Conservation (phyloP, 92 coral and sea anemone species). For the Blastomussa wellsi region DNA sequence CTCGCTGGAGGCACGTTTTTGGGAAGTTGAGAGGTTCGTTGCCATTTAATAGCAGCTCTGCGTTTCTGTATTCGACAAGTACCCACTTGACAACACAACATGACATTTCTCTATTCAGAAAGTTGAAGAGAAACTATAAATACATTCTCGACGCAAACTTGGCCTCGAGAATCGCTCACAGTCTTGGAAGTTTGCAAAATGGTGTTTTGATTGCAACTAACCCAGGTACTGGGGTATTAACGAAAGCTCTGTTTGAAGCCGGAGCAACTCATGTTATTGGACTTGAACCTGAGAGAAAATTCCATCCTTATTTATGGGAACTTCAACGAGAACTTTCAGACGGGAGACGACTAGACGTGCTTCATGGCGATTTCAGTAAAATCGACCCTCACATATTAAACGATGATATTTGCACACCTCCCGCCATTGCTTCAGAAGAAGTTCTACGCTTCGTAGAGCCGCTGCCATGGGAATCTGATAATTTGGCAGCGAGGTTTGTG, state of each 20-base stretch:
- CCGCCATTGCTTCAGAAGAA: slow-evolving; percentile 84
- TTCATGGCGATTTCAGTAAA: slow-evolving; percentile 88
- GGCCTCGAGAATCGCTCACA: slow-evolving; percentile 71
- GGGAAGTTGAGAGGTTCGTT: neutral
- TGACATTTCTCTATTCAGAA: slow-evolving; percentile 50
- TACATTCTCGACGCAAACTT: slow-evolving; percentile 74
- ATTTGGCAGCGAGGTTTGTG: slow-evolving; percentile 80
- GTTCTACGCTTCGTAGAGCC: slow-evolving; percentile 58
- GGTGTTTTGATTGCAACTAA: slow-evolving; percentile 72
- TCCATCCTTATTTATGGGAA: slow-evolving; percentile 61
- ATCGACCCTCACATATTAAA: slow-evolving; percentile 77
- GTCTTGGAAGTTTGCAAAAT: slow-evolving; percentile 41
- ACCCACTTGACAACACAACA: slow-evolving; percentile 48
- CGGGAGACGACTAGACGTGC: slow-evolving; percentile 48
- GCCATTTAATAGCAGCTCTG: neutral
- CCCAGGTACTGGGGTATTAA: slow-evolving; percentile 89
- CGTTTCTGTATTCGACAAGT: slow-evolving; percentile 37
- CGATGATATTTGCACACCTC: slow-evolving; percentile 64
- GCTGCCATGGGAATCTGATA: slow-evolving; percentile 70
- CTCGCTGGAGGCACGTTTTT: slow-evolving; percentile 6
- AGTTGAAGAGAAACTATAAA: slow-evolving; percentile 68
- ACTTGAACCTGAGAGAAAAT: slow-evolving; percentile 90
- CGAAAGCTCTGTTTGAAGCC: slow-evolving; percentile 78
- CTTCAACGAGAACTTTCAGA: slow-evolving; percentile 55
- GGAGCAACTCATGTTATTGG: slow-evolving; percentile 82